A percentile compares a stretch with the other conserved stretches of the same genome.
Conservation (phyloP, 1,140 invertebrate genomes). For the Drosophila pectinifera region DNA sequence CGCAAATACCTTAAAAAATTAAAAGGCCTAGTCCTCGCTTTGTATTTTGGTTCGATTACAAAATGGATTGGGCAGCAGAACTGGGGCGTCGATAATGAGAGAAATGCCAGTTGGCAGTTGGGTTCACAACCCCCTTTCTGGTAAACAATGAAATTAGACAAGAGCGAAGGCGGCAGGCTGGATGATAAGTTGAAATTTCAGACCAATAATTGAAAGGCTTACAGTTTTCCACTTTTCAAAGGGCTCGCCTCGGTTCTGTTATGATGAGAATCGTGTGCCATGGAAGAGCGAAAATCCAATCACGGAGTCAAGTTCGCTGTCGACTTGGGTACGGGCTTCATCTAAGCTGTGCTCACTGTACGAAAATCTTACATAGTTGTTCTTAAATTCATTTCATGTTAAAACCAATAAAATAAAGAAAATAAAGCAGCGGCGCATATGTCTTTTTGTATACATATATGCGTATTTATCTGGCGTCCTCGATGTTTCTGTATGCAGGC, state of each 20-base stretch:
- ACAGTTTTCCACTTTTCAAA: slow-evolving; percentile 18
- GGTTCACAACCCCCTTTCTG: slow-evolving; percentile 1
- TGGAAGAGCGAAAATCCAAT: background rate
- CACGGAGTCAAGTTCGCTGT: background rate
- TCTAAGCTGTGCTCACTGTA: background rate
- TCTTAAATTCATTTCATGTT: slow-evolving; percentile 3
- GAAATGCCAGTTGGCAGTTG: background rate
- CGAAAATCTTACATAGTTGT: background rate
- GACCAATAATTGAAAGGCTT: slow-evolving; percentile 29
- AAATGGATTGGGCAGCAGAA: background rate
- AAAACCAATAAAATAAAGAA: slow-evolving; percentile 20
- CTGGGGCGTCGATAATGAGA: background rate
- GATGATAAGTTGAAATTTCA: slow-evolving; percentile 36
- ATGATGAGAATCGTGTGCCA: background rate
- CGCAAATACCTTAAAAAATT: too few species aligned
- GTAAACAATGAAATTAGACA: slow-evolving; percentile 7
- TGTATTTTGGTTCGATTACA: slow-evolving; percentile 4
- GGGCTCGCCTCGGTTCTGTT: background rate
- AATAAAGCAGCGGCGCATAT: background rate
- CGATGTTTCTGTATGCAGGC: slow-evolving; percentile 8
- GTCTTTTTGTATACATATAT: background rate
- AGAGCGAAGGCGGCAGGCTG: background rate
- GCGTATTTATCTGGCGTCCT: slow-evolving; percentile 15
- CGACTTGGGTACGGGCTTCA: background rate
- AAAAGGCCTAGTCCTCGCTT: background rate